A percentile compares a stretch with the other conserved stretches of the same genome.
Evolutionary conservation across 2,797 vertebrate species (phyloP).

Genomic region (Okamejei kenojei): DNA sequence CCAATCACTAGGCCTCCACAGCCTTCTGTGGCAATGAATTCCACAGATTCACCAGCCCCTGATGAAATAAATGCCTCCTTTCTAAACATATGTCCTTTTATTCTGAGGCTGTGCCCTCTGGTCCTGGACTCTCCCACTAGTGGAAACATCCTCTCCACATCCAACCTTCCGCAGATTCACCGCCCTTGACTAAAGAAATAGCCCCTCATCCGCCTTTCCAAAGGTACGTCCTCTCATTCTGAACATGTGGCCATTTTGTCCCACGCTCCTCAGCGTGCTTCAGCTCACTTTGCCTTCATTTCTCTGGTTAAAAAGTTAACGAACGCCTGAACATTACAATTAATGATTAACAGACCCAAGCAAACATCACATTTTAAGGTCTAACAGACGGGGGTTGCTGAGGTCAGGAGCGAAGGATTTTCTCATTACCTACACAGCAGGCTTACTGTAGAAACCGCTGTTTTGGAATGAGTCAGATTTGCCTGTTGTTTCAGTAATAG

Average conservation of each 20-base stretch:
- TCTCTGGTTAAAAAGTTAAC: constrained; percentile 35
- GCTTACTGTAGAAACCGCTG: constrained; percentile 11
- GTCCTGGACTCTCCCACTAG: no score
- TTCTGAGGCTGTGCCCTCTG: no score
- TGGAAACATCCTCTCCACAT: no score
- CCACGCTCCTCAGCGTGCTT: background rate
- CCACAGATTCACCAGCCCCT: no score
- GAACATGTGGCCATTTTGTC: background rate
- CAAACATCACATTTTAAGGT: constrained; percentile 33
- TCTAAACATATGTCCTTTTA: no score
- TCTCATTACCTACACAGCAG: constrained; percentile 35
- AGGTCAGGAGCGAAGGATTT: constrained; percentile 29
- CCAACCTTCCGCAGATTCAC: no score
- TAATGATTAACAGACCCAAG: constrained; percentile 34
- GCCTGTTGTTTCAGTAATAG: constrained; percentile 33
- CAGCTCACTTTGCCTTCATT: background rate
- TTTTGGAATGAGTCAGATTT: constrained; percentile 31
- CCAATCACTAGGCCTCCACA: no score
- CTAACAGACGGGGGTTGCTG: constrained; percentile 28
- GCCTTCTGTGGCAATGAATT: no score
- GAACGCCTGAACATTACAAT: constrained; percentile 29
- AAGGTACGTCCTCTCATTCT: no score
- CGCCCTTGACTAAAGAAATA: no score
- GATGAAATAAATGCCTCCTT: no score
- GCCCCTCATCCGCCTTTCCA: no score